Evolutionary conservation across 2,888 invertebrate species (phyloP).

Genomic region (Melolontha melolontha): DNA sequence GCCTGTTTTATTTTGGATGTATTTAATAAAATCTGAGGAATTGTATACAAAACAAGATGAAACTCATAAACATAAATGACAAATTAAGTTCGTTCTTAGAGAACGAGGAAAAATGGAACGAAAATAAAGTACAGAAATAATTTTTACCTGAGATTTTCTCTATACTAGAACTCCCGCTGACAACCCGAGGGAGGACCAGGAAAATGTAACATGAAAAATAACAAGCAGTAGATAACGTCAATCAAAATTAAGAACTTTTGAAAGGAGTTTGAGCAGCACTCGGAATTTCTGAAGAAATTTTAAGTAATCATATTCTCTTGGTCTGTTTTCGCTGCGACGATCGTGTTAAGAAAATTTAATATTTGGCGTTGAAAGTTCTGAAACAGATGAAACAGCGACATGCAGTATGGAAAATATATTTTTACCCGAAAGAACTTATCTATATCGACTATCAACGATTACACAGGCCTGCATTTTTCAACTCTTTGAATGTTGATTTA

Average conservation of each 20-base stretch:
- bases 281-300: slow-evolving; percentile 36
- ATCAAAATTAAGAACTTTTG: slow-evolving; percentile 45
- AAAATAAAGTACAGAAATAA: slow-evolving; percentile 19
- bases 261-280: slow-evolving; percentile 38
- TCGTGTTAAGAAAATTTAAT: slow-evolving; percentile 28
- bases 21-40: too few species aligned
- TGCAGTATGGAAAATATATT: neutral
- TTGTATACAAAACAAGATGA: neutral
- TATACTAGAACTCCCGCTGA: slow-evolving; percentile 26
- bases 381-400: slow-evolving; percentile 28
- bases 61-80: neutral
- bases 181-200: slow-evolving; percentile 22
- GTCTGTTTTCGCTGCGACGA: neutral
- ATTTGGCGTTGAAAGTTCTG: slow-evolving; percentile 22
- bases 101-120: neutral
- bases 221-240: slow-evolving; percentile 44
- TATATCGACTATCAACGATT: too few species aligned
- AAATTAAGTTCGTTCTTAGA: neutral
- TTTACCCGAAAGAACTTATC: too few species aligned
- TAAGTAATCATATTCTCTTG: slow-evolving; percentile 35
- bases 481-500: too few species aligned
- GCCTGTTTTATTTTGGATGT: too few species aligned
- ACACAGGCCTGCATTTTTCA: too few species aligned
- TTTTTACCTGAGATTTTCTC: slow-evolving; percentile 29
- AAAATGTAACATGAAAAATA: slow-evolving; percentile 41